Evolutionary conservation across 2,888 invertebrate species (phyloP), one percentile per base, ranked within the genome.

Genomic region (Calephelis perditalis): DNA sequence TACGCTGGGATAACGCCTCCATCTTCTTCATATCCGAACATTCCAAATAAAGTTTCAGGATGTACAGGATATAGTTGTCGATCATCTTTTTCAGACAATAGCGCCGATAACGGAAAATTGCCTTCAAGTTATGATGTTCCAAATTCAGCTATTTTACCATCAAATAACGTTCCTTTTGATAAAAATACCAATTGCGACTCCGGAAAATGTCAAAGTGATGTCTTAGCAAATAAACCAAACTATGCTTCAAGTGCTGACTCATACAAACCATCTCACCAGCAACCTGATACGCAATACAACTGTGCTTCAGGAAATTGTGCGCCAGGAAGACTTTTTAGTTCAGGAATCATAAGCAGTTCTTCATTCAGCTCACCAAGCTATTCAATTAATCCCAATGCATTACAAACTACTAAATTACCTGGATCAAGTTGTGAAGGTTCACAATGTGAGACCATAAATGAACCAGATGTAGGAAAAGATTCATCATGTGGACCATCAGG

Each of bases 1-100:
- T 36, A 54, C 36, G 9, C 54, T 2, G 54, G 36, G 11, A 4
- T 54, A 36, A 6, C 36, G 11, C 7, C 54, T 4, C 7, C 54
- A 36, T 36, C 10, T 2, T 10, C 49, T 36, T 62, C 58, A 40
- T 46, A 65, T 54, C 58, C 57, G 52, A 78, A 77, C 62, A 70
- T 79, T 26, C 86, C 87, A 12, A 82, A 82, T 70, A 61, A 74
- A 59, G 75, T 66, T 56, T 60, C 70, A n/a, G 67, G 71, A 44
- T 76, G 75, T 62, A 69, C 68, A 7, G 66, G 70, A 26, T 68
- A 73, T 7, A 65, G 67, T 56, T 73, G 74, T 59, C 65, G 61
- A 10, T 57, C 64, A 57, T 61, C 63, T 52, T 35, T 60, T 12
- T 52, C 59, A 59, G 60, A 44, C 10, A 52, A 56, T 45, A 56